Base-by-base conservation (phyloP, 1,140 invertebrate genomes). In the Pogonognathellus flavescens region DNA sequence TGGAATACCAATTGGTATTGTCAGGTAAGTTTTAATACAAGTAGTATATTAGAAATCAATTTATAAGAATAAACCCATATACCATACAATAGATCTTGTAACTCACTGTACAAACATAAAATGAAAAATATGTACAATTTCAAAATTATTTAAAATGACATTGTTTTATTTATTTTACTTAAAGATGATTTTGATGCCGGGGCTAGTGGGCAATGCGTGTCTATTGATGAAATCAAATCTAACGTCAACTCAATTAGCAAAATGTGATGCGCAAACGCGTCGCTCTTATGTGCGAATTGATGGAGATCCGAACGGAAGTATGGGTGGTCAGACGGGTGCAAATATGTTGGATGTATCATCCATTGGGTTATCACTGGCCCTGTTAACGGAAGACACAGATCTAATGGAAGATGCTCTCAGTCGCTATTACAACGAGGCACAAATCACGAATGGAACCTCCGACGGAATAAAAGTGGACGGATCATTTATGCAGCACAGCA, bases 1-100 rank as follows among this genome's bases (percentile, higher is more conserved):
- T 86, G 85, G 85, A 86, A 86, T 72, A 82, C 85, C 0, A 86
- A 86, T 20, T 86, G 85, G 85, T 86, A 82, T 49, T 82, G 50
- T 50, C 85, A 86, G 83, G 83, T 84, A 14, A 66, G 31, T 11
- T 41, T 41, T 41, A 41, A 41, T 41, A 41, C 2, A 41, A 41
- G 1, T 41, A 41, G 31, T 6, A 41, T 41, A 3, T n/a, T 41
- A 41, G 1, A 41, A 1, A 41, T 41, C 31, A 41, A 41, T 41
- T n/a, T n/a, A n/a, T n/a, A n/a, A n/a, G n/a, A n/a, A n/a, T n/a
- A n/a, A n/a, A n/a, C n/a, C n/a, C n/a, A n/a, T n/a, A n/a, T n/a
- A n/a, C n/a, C n/a, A n/a, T n/a, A n/a, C n/a, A n/a, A n/a, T n/a
- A n/a, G n/a, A n/a, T n/a, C n/a, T n/a, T n/a, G n/a, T n/a, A n/a